Base-by-base conservation (phyloP, 2,797 vertebrate genomes). In the Gephyroberyx darwinii region DNA sequence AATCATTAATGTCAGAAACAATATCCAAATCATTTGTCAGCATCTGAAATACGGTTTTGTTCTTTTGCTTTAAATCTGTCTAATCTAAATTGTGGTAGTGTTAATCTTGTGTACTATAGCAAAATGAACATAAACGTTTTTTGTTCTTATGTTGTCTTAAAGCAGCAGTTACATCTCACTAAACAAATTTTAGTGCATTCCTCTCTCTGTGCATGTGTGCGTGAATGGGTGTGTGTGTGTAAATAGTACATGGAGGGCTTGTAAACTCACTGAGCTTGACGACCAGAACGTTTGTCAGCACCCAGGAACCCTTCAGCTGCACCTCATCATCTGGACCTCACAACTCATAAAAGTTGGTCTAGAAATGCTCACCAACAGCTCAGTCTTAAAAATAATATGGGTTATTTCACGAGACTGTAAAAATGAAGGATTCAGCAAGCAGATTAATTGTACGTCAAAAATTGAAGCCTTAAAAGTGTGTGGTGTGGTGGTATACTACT, bases 181-280 rank as follows among this genome's bases (percentile, higher is more conserved):
- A 60, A 73, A 74, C 39, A 76, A 10, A 80, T 69, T 53, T 65
- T 13, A 35, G 52, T 74, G 39, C 50, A 56, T 62, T 66, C 31
- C 26, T 33, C 13, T 16, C 30, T 48, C 20, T 76, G 39, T 41
- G 54, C 8, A 31, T 58, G 62, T 65, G 47, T 77, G 69, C 51
- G 33, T 39, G 39, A 39, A 8, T 43, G 63, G 70, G 76, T 57
- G 59, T 47, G 31, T 67, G 68, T 64, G 56, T 47, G 30, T 75
- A 86, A 82, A 89, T 81, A 65, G 81, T n/a, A 67, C 87, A 83
- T 59, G 12, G 35, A 75, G 73, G 84, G 53, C 83, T 78, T 70
- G 52, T 91, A 89, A 91, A 91, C 64, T 67, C 83, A 74, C 80
- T 69, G 69, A 89, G 77, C 70, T 84, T 83, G 86, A 90, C 87